Percentiles rank a stretch among this genome's conserved stretches.
Evolutionary conservation across 2,113 vertebrate genomes (phyloP).

Genomic region (Pitta sordida): DNA sequence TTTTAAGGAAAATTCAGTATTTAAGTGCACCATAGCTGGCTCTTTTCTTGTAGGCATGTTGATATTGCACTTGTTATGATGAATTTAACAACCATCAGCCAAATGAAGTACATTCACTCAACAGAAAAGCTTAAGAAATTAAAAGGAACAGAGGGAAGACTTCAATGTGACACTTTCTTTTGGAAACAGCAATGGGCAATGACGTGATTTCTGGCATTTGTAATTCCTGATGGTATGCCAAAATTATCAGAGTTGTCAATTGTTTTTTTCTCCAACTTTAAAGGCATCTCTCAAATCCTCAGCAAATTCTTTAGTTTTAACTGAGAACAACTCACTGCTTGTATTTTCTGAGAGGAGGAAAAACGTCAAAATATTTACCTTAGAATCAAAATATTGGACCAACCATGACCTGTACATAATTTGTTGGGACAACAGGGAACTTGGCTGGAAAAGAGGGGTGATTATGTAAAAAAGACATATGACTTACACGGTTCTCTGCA

Average conservation of each 20-base stretch:
- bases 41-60: neutral
- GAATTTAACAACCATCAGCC: neutral
- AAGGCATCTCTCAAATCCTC: neutral
- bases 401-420: neutral
- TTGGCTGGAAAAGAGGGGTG: neutral
- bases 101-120: neutral
- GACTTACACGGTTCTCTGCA: neutral
- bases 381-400: conserved; percentile 20
- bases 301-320: neutral
- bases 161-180: neutral
- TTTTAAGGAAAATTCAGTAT: neutral
- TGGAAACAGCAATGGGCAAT: neutral
- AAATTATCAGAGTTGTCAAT: neutral
- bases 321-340: neutral
- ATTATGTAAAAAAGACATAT: neutral
- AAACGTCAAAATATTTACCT: conserved; percentile 42
- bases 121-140: neutral
- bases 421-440: neutral
- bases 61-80: neutral
- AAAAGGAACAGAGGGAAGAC: neutral
- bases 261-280: neutral
- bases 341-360: neutral
- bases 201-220: neutral
- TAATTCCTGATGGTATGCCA: neutral
- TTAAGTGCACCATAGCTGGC: neutral